phyloP scores from a whole-genome alignment of 1,140 invertebrate species.

The Andricus grossulariae region DNA sequence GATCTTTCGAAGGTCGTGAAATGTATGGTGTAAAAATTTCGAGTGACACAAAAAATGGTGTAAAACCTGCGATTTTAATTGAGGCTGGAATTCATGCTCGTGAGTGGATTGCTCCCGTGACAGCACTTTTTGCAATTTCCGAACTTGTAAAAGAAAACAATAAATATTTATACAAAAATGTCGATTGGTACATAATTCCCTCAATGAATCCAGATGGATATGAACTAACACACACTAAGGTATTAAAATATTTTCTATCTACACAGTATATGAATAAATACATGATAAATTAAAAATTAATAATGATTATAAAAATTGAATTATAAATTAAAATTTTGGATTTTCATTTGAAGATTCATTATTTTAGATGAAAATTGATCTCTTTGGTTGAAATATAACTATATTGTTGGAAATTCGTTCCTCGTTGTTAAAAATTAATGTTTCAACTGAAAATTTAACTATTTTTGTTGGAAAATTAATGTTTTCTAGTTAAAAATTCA shows the following conservation, averaged over 20 bases:
- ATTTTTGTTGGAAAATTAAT: no score
- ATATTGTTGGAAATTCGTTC: no score
- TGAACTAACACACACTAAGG: slow-evolving; percentile 78
- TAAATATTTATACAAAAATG: slow-evolving; percentile 70
- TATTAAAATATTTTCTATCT: slow-evolving; percentile 54
- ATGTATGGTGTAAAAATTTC: slow-evolving; percentile 68
- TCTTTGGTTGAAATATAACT: no score
- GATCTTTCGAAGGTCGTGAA: slow-evolving; percentile 65
- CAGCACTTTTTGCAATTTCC: slow-evolving; percentile 80
- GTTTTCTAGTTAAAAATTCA: no score
- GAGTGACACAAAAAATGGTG: slow-evolving; percentile 44
- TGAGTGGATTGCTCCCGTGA: slow-evolving; percentile 81
- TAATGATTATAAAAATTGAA: no score
- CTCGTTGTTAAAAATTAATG: no score
- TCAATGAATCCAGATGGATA: slow-evolving; percentile 85
- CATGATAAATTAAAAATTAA: no score
- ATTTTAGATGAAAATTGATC: no score
- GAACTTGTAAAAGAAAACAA: slow-evolving; percentile 73
- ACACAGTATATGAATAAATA: no score
- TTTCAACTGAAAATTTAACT: no score
- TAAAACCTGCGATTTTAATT: slow-evolving; percentile 67
- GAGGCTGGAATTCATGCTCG: slow-evolving; percentile 80
- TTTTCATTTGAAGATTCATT: no score
- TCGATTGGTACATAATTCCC: slow-evolving; percentile 84
- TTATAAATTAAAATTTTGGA: no score